Base-by-base conservation (phyloP, 1,140 invertebrate genomes). In the Conus betulinus region DNA sequence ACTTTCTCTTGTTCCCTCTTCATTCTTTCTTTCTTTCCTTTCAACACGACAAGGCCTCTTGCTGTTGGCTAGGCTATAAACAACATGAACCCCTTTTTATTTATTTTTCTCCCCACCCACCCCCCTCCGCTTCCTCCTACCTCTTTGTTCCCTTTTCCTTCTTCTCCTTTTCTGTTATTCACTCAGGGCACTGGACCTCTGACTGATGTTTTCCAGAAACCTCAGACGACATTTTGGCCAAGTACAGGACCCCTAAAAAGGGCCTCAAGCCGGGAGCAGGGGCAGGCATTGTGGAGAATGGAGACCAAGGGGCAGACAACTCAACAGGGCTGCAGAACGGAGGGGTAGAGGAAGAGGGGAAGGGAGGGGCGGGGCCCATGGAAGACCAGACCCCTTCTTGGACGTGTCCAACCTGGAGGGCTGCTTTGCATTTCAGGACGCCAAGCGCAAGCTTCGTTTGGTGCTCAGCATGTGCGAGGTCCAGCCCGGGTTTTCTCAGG, bases 201-300 rank as follows among this genome's bases (percentile, higher is more conserved):
- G 39, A 39, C 39, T 39, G 39, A 39, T 39, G 39, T 88, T 84
- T 67, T 86, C 17, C 91, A 96, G 98, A 98, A 95, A 97, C 97
- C 71, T 97, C 97, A 20, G 98, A 99, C 93, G 98, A 99, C 93
- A 99, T 99, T 93, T 96, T 99, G 90, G 98, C 98, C 52, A 99
- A 99, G 94, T 99, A 99, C 95, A 96, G 98, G 23, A 97, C 86
- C 23, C 88, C 88, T 1, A 90, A 89, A 81, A 91, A 88, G 57
- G 63, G 79, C 52, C 39, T 51, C 78, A 27, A 13, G 79, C 5
- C 15, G 53, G 81, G 52, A 13, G 52, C 52, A 23, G 81, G 20
- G 27, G 78, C 55, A 15, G 76, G 23, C 78, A 52, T 60, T 0
- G 39, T 8, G 52, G 63, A 87, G 55, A 74, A 76, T 57, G 60